Percentiles rank a stretch among this genome's conserved stretches.
Conservation (phyloP, 2,888 invertebrate species). For the Rotaria macrura region DNA sequence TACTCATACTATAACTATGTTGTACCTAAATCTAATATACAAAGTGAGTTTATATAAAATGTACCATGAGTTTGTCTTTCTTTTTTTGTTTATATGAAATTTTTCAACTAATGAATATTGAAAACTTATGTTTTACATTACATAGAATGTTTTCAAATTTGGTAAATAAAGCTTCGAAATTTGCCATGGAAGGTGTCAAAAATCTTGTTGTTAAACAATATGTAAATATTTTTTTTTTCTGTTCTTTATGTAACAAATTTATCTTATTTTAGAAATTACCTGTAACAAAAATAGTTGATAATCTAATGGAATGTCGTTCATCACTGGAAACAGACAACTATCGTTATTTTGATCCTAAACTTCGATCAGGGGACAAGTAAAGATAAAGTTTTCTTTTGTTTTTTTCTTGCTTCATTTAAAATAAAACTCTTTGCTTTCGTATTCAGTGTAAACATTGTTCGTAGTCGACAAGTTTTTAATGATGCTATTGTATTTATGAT, state of each 20-base stretch:
- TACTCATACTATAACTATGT: too few relatives aligned
- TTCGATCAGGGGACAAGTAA: constrained; percentile 44
- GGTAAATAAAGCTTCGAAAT: constrained; percentile 83
- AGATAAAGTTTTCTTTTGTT: neutral
- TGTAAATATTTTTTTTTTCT: too few relatives aligned
- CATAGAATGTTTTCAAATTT: constrained; percentile 89
- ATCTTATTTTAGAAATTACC: constrained; percentile 70
- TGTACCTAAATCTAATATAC: too few relatives aligned
- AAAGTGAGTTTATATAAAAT: too few relatives aligned
- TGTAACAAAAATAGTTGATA: constrained; percentile 80
- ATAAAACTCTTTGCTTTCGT: constrained; percentile 14
- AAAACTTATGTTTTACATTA: too few relatives aligned
- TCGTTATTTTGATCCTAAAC: constrained; percentile 86
- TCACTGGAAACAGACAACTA: constrained; percentile 73
- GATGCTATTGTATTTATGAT: constrained; percentile 53
- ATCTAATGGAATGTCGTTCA: constrained; percentile 68
- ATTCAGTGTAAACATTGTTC: constrained; percentile 39
- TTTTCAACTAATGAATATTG: too few relatives aligned
- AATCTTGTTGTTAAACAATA: constrained; percentile 96
- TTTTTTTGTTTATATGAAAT: too few relatives aligned
- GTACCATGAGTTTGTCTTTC: too few relatives aligned
- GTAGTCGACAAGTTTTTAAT: constrained; percentile 50
- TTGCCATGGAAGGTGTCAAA: constrained; percentile 98
- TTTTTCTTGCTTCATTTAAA: neutral
- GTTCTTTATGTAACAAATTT: too few relatives aligned